phyloP scores from a whole-genome alignment of 2,888 invertebrate genomes.

The Sinelater perroti region DNA sequence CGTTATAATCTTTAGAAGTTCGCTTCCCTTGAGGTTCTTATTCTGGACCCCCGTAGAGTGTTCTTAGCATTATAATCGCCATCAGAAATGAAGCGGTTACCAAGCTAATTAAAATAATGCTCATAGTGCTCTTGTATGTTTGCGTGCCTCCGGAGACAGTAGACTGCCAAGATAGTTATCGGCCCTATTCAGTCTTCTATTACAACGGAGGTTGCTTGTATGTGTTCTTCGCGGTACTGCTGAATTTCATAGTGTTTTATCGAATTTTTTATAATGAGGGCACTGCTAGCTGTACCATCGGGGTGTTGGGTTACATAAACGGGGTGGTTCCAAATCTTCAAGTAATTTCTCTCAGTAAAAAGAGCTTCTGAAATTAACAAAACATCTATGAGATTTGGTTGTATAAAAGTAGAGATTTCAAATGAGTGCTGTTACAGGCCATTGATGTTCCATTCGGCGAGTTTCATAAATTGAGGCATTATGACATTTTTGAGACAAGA shows the following conservation, averaged over 20 bases:
- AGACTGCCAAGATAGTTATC: background rate
- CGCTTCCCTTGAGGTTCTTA: background rate
- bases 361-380: too few species aligned
- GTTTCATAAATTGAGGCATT: background rate
- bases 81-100: too few species aligned
- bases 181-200: background rate
- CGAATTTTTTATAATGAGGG: background rate
- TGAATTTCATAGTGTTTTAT: too few species aligned
- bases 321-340: background rate
- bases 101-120: background rate
- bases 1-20: background rate
- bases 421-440: too few species aligned
- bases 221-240: too few species aligned
- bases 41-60: background rate
- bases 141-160: background rate
- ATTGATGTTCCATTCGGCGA: background rate
- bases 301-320: too few species aligned
- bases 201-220: too few species aligned
- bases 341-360: background rate
- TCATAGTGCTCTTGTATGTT: background rate
- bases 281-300: background rate
- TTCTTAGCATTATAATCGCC: too few species aligned
- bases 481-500: background rate
- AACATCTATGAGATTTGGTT: background rate
- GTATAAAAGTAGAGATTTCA: too few species aligned